These are phyloP conservation scores for Eueides isabella DNA, from an alignment of 1,140 invertebrate genomes.

Conservation along the genomic window DNA sequence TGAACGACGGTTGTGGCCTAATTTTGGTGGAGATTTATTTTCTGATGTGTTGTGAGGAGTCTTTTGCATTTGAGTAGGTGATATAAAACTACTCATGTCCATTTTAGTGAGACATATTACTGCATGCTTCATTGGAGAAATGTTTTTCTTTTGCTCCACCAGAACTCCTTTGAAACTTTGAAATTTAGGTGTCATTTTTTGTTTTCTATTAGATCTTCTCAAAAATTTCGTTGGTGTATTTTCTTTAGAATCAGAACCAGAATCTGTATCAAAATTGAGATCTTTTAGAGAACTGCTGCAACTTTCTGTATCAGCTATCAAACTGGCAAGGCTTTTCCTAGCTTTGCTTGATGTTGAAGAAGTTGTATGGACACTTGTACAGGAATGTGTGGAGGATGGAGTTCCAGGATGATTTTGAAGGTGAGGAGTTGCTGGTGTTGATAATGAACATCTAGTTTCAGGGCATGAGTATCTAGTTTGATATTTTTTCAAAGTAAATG, in stretches of 20 bases:
- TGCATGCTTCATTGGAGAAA: slow-evolving; percentile 65
- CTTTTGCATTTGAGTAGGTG: slow-evolving; percentile 78
- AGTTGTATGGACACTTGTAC: slow-evolving; percentile 66
- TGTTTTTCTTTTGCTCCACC: slow-evolving; percentile 67
- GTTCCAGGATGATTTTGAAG: slow-evolving; percentile 65
- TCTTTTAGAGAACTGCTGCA: slow-evolving; percentile 80
- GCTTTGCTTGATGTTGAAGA: slow-evolving; percentile 71
- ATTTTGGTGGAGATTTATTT: slow-evolving; percentile 64
- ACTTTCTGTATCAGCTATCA: slow-evolving; percentile 78
- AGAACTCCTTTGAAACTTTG: slow-evolving; percentile 71
- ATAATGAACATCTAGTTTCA: slow-evolving; percentile 59
- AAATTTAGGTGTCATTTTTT: slow-evolving; percentile 65
- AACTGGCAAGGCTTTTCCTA: slow-evolving; percentile 68
- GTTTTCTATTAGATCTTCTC: slow-evolving; percentile 50
- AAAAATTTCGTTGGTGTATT: slow-evolving; percentile 69
- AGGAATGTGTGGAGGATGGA: slow-evolving; percentile 73
- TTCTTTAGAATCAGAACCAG: slow-evolving; percentile 74
- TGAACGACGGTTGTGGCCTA: slow-evolving; percentile 61
- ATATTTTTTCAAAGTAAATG: slow-evolving; percentile 74
- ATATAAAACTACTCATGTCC: slow-evolving; percentile 64
- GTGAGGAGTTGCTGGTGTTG: slow-evolving; percentile 71
- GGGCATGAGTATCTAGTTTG: slow-evolving; percentile 63
- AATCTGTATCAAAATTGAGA: slow-evolving; percentile 77
- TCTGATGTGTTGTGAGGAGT: slow-evolving; percentile 80
- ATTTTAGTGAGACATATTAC: slow-evolving; percentile 68